phyloP scores from a whole-genome alignment of 2,888 invertebrate species.

The Noctua comes region DNA sequence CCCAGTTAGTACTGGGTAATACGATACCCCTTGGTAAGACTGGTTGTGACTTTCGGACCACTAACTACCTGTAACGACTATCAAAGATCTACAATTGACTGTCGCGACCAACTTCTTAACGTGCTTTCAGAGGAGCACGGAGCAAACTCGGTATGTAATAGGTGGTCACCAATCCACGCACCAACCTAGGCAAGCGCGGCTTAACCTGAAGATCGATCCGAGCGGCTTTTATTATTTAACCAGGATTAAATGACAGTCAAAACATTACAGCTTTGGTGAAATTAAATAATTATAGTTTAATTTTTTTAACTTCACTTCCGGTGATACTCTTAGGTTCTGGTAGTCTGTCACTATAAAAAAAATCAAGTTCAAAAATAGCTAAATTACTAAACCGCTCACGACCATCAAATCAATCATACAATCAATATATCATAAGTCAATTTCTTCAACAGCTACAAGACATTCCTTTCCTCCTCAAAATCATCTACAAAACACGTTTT shows the following conservation, averaged over 20 bases:
- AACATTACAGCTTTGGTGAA: background rate
- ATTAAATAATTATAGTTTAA: background rate
- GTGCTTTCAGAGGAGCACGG: too few species aligned
- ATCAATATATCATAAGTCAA: background rate
- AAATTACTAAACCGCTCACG: background rate
- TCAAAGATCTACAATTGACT: too few species aligned
- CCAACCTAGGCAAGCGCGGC: too few species aligned
- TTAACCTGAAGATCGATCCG: too few species aligned
- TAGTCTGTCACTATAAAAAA: background rate
- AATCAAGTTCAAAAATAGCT: background rate
- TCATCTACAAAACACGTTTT: conserved; percentile 15
- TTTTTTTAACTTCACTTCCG: background rate
- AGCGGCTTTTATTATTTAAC: too few species aligned
- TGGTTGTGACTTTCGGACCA: too few species aligned
- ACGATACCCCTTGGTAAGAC: too few species aligned
- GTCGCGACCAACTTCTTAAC: too few species aligned
- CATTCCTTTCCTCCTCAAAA: conserved; percentile 12
- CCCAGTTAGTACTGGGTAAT: too few species aligned
- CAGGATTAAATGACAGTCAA: background rate
- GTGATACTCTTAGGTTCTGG: background rate
- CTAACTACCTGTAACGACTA: too few species aligned
- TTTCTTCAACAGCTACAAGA: background rate
- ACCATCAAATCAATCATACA: conserved; percentile 8
- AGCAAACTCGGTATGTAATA: too few species aligned
- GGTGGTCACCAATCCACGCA: too few species aligned